phyloP scores from a whole-genome alignment of 2,797 vertebrate genomes.

The Euphonia xanthogaster region DNA sequence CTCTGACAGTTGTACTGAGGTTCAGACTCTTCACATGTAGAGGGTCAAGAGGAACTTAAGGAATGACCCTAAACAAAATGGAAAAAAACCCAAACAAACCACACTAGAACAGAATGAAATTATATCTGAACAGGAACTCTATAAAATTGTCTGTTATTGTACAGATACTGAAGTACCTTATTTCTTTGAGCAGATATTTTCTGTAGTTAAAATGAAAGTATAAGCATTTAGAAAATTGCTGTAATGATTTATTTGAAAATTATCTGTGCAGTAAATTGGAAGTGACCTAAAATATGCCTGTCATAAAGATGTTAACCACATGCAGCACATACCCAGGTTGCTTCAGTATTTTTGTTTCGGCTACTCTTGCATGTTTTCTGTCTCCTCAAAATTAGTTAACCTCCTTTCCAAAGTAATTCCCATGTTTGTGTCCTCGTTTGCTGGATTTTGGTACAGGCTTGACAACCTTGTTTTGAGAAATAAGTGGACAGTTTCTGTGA shows the following conservation, averaged over 20 bases:
- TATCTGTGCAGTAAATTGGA: background rate
- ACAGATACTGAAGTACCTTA: background rate
- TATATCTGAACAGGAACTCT: background rate
- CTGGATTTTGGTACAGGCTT: background rate
- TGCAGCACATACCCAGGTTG: background rate
- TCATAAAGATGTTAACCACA: background rate
- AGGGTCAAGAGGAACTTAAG: background rate
- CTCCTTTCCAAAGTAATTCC: background rate
- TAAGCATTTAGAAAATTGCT: background rate
- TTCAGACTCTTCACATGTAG: background rate
- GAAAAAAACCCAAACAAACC: background rate
- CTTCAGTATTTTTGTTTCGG: background rate
- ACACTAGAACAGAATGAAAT: background rate
- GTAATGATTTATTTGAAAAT: background rate
- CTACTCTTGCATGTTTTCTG: background rate
- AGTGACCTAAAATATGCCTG: background rate
- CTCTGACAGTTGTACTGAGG: background rate
- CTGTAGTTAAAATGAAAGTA: background rate
- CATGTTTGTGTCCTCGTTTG: background rate
- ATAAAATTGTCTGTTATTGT: background rate
- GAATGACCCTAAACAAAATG: background rate
- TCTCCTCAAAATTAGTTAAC: background rate
- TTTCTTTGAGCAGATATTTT: background rate
- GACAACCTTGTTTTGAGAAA: background rate
- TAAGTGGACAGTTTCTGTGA: background rate